Percentiles rank a stretch among this genome's conserved stretches.
phyloP scores from a whole-genome alignment of 2,113 vertebrate genomes.

The Corynorhinus townsendii region DNA sequence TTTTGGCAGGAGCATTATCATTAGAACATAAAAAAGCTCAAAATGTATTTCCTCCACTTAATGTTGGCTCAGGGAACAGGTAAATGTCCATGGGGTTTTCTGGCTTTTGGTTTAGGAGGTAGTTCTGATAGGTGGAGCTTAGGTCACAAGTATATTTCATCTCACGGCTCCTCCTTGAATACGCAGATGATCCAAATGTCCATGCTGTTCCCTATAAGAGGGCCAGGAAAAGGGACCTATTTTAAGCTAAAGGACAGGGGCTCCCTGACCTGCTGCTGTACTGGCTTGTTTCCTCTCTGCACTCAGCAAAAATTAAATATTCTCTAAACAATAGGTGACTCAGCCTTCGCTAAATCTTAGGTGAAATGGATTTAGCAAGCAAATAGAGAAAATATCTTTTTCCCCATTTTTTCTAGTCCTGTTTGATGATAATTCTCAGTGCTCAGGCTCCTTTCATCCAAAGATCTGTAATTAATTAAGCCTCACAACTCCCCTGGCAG shows the following conservation, averaged over 20 bases:
- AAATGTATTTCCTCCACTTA: not conserved
- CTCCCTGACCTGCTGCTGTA: constrained; percentile 41
- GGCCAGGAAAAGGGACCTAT: constrained; percentile 40
- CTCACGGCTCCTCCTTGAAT: not conserved
- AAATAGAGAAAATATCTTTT: constrained; percentile 45
- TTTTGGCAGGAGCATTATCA: not conserved
- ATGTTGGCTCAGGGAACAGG: not conserved
- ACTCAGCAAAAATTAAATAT: constrained; percentile 61
- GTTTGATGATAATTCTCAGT: constrained; percentile 64
- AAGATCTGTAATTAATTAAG: constrained; percentile 72
- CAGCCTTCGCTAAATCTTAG: constrained; percentile 53
- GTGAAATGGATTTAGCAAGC: constrained; percentile 69
- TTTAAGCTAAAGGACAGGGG: constrained; percentile 63
- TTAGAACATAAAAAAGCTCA: not conserved
- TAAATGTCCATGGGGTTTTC: not conserved
- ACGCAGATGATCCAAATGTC: not conserved
- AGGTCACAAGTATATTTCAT: not conserved
- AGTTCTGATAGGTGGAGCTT: not conserved
- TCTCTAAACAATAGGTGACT: constrained; percentile 69
- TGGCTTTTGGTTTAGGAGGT: not conserved
- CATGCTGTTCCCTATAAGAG: not conserved
- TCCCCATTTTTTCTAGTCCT: constrained; percentile 45
- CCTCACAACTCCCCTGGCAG: constrained; percentile 68
- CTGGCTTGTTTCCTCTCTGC: constrained; percentile 49
- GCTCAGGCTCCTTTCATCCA: constrained; percentile 61